Evolutionary conservation across 2,113 vertebrate genomes (phyloP).

Genomic region (Leiothrix lutea): DNA sequence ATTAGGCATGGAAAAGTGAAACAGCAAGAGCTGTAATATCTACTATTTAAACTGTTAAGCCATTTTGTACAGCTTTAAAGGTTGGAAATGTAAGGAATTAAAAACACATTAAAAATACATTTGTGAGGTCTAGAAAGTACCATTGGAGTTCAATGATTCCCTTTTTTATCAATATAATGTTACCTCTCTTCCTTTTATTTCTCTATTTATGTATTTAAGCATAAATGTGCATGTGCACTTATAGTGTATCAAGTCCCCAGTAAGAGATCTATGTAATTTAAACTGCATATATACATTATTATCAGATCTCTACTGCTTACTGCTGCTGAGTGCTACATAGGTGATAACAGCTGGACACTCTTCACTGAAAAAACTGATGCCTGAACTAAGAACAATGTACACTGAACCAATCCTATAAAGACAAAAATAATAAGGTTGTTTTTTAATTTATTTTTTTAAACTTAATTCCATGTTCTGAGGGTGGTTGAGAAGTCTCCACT

Average conservation of each 20-base stretch:
- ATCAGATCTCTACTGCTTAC: background rate
- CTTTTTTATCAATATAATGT: background rate
- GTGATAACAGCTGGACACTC: background rate
- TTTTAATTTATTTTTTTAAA: background rate
- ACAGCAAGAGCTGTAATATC: background rate
- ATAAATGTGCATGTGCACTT: background rate
- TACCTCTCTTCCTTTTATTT: background rate
- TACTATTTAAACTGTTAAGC: background rate
- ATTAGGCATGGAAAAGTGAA: background rate
- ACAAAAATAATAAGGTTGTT: background rate
- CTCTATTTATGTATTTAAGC: background rate
- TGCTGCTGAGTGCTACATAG: background rate
- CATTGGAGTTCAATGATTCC: background rate
- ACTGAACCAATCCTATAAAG: background rate
- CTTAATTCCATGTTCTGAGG: background rate
- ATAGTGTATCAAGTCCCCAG: background rate
- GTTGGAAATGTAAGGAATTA: background rate
- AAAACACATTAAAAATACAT: background rate
- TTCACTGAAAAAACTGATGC: background rate
- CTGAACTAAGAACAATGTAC: background rate
- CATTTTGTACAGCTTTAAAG: background rate
- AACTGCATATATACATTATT: background rate
- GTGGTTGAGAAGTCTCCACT: rapidly evolving
- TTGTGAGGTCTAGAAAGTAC: background rate
- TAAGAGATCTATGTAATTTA: background rate